Conservation (phyloP, 2,888 invertebrate species). For the Cataglyphis cursor region DNA sequence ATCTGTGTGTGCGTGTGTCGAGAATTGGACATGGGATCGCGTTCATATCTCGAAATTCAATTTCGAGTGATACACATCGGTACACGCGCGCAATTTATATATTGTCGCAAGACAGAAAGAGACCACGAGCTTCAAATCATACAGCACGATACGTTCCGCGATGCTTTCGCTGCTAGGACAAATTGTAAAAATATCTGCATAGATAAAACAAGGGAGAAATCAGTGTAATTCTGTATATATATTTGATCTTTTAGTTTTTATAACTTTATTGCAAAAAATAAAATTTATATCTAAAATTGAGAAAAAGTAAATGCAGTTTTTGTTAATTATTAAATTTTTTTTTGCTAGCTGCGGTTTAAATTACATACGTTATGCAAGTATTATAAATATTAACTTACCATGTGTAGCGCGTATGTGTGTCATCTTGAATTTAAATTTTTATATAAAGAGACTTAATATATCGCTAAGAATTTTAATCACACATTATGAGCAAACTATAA, state of each 20-base stretch:
- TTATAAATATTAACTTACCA: neutral
- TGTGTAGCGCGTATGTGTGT: too few species aligned
- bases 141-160: slow-evolving; percentile 7
- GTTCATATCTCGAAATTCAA: slow-evolving; percentile 59
- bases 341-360: neutral
- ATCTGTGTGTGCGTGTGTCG: slow-evolving; percentile 31
- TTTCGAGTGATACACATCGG: slow-evolving; percentile 56
- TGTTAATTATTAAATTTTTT: neutral
- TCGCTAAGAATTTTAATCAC: neutral
- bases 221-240: neutral
- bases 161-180: neutral
- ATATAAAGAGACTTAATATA: neutral
- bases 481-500: slow-evolving; percentile 4
- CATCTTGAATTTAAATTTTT: neutral
- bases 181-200: slow-evolving; percentile 17
- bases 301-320: neutral
- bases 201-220: neutral
- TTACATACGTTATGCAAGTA: neutral
- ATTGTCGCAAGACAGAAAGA: slow-evolving; percentile 16
- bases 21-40: slow-evolving; percentile 54
- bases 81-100: slow-evolving; percentile 44
- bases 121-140: slow-evolving; percentile 32
- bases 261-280: slow-evolving; percentile 1
- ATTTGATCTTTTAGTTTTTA: neutral
- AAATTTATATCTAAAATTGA: neutral